Base-by-base conservation (phyloP, 2,797 vertebrate species). In the Galago senegalensis region DNA sequence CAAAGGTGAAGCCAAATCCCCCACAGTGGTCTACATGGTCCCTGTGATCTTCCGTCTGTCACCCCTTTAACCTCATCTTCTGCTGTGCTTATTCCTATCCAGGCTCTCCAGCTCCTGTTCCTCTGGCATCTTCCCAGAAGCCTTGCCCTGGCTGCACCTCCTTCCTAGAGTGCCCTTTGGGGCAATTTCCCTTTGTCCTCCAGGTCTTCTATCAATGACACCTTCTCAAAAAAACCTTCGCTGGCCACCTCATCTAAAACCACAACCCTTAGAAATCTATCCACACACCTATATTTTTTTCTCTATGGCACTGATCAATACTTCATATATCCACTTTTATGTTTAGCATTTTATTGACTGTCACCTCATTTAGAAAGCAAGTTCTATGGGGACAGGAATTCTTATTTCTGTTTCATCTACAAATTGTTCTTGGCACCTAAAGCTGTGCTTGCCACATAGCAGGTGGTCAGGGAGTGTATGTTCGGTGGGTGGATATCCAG, bases 1-100 rank as follows among this genome's bases (percentile, higher is more conserved):
- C 6, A 14, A 25, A 12, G 61, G 37, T 18, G 4, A 67, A 84
- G 65, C 37, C 63, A 17, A 21, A 14, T 21, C 72, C 27, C 63
- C 9, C 1, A 16, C 21, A 3, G 1, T n/a, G 2, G 0, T 31
- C 53, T 10, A 0, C 10, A 20, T n/a, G 18, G 37, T 31, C 23
- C 17, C 12, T 0, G 2, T 23, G 17, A 7, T 31, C 46, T 3
- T 4, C 7, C 2, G 4, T 72, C 34, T 8, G n/a, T 67, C 43
- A 7, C 11, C 34, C 9, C n/a, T 53, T 6, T 5, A 31, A 8
- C 40, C 21, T 34, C 23, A 31, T 56, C 34, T 58, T 25, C 11
- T 31, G 31, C 63, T 46, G 37, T 53, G n/a, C 63, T 29, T 13
- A 1, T 20, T 58, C 16, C 77, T 16, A 23, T 23, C 37, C 84